Percentiles rank a stretch among this genome's conserved stretches.
These are phyloP conservation scores for Leptosomus discolor DNA, from an alignment of 2,113 vertebrate genomes.

Conservation along the genomic window DNA sequence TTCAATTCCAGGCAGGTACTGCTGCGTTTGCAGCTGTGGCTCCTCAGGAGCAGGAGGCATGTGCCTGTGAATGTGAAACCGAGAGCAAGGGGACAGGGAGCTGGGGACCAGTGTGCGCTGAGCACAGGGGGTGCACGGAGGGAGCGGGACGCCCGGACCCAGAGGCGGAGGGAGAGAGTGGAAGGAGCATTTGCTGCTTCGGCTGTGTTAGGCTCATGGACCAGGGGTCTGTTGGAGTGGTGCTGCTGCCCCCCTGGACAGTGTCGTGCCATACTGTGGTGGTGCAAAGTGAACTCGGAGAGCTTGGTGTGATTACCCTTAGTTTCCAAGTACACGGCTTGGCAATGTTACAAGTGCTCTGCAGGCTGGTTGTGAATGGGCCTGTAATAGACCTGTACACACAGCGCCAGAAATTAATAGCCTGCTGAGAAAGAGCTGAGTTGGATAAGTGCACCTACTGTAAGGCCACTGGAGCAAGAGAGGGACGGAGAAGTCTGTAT, in stretches of 20 bases:
- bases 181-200: not conserved
- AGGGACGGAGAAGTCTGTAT: not conserved
- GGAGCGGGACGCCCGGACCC: not conserved
- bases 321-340: not conserved
- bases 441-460: not conserved
- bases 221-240: not conserved
- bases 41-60: not conserved
- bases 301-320: not conserved
- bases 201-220: fast-evolving
- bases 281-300: not conserved
- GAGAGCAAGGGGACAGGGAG: not conserved
- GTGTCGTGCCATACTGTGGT: fast-evolving
- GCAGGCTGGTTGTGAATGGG: not conserved
- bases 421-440: conserved; percentile 25
- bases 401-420: not conserved
- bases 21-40: conserved; percentile 63
- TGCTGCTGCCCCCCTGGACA: not conserved
- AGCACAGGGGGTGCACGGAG: not conserved
- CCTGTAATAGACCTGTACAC: not conserved
- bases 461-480: not conserved
- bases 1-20: conserved; percentile 68
- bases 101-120: fast-evolving
- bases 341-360: not conserved
- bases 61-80: not conserved
- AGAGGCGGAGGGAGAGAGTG: not conserved